Percentiles rank a stretch among this genome's conserved stretches.
These are phyloP conservation scores for Zoanthus sociatus DNA, from an alignment of 92 coral and sea anemone species.

Conservation along the genomic window DNA sequence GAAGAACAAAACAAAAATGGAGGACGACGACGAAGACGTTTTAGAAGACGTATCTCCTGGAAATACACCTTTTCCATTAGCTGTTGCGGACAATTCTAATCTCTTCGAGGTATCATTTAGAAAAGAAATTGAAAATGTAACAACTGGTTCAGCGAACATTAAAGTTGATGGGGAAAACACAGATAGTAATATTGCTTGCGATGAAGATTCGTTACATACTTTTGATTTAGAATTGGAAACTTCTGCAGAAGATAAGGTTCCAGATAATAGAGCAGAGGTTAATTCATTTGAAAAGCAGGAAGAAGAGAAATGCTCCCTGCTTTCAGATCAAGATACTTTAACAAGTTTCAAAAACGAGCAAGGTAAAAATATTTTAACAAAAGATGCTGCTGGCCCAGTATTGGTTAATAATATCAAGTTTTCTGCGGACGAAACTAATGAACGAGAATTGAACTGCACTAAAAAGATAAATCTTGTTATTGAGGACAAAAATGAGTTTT, in stretches of 20 bases:
- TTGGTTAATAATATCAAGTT: not conserved
- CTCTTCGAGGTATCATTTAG: slow-evolving; percentile 26
- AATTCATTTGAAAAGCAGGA: not conserved
- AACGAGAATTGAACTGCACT: not conserved
- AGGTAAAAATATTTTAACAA: not conserved
- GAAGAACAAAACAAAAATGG: slow-evolving; percentile 25
- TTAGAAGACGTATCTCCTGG: slow-evolving; percentile 6
- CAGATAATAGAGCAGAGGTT: not conserved
- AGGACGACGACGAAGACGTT: slow-evolving; percentile 32
- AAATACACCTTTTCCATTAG: slow-evolving; percentile 35
- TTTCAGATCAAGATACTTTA: not conserved
- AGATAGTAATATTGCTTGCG: not conserved
- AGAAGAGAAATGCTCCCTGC: not conserved
- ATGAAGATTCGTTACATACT: slow-evolving; percentile 9
- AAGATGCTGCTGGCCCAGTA: not conserved
- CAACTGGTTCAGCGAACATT: not conserved
- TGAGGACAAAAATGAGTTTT: slow-evolving; percentile 18
- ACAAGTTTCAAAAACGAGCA: not conserved
- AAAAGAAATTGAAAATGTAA: not conserved
- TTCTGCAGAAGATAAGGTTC: not conserved
- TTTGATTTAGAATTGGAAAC: not conserved
- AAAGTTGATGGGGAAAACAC: not conserved
- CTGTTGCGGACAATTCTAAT: slow-evolving; percentile 1
- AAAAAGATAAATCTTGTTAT: not conserved
- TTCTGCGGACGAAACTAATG: not conserved